Evolutionary conservation across 2,888 invertebrate species (phyloP), one percentile per base, ranked within the genome.

Genomic region (Lottia gigantea): DNA sequence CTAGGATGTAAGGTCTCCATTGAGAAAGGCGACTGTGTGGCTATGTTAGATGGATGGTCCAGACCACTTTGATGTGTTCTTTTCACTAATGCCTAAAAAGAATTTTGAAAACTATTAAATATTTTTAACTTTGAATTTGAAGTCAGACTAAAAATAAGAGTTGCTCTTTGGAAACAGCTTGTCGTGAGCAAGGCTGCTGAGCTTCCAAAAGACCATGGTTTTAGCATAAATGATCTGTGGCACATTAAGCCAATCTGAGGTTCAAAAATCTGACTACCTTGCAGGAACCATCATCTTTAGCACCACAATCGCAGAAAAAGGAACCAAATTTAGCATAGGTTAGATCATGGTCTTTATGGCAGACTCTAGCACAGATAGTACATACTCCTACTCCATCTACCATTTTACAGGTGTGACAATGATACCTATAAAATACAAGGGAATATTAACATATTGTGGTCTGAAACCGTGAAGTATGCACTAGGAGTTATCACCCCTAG

Each of bases 231-330:
- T n/a, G n/a, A n/a, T n/a, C n/a, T n/a, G n/a, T n/a, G n/a, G n/a
- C n/a, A n/a, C n/a, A n/a, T n/a, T n/a, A n/a, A n/a, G n/a, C n/a
- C n/a, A n/a, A n/a, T n/a, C n/a, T n/a, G n/a, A n/a, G n/a, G n/a
- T n/a, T n/a, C n/a, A n/a, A n/a, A n/a, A n/a, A n/a, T n/a, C n/a
- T n/a, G n/a, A n/a, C 55, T 76, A 87, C 89, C 85, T 85, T 83
- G 76, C 89, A 89, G 64, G 76, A 81, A 47, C 82, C 83, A 71
- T 88, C 87, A 66, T 96, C 95, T 87, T 97, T 97, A 0, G 97
- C 97, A 2, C 98, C 98, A 87, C 99, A 99, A 89, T 98, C 98
- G 86, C 99, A 99, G 91, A 99, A 99, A 91, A 99, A 99, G 86
- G 97, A 97, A 0, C 98, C 98, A 87, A 95, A 97, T 89, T 99